A percentile compares a stretch with the other conserved stretches of the same genome.
Conservation (phyloP, 2,113 vertebrate species). For the Rhinichthys klamathensis region DNA sequence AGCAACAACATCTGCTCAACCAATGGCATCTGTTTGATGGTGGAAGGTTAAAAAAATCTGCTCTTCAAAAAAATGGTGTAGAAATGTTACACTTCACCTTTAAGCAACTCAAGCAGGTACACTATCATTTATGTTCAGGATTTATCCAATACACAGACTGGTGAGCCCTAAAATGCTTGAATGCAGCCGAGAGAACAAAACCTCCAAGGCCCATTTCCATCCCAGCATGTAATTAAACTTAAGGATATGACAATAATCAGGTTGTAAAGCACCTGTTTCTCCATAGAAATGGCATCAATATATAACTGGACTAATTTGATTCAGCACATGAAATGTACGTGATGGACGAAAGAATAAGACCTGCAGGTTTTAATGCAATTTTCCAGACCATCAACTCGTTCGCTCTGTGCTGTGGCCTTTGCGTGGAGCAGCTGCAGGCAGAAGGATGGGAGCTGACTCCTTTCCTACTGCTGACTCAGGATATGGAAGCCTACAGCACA, state of each 20-base stretch:
- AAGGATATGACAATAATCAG: conserved; percentile 34
- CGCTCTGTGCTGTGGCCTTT: conserved; percentile 62
- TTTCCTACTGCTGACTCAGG: conserved; percentile 61
- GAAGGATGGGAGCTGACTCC: conserved; percentile 39
- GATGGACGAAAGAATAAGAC: conserved; percentile 72
- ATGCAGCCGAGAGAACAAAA: background rate
- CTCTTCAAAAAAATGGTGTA: background rate
- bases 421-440: conserved; percentile 62
- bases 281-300: conserved; percentile 60
- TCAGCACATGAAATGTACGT: conserved; percentile 61
- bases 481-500: conserved; percentile 31
- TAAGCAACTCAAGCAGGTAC: background rate
- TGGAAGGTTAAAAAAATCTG: background rate
- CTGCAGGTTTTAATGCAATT: conserved; percentile 79
- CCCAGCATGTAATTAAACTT: conserved; percentile 34
- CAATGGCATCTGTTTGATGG: background rate
- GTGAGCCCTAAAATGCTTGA: background rate
- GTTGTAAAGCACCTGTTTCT: conserved; percentile 57
- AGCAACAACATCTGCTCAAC: conserved; percentile 2
- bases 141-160: background rate
- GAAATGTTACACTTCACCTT: background rate
- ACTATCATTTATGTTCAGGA: background rate
- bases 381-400: conserved; percentile 77
- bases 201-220: background rate
- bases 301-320: conserved; percentile 70